Base-by-base conservation (phyloP, 2,113 vertebrate species). In the Todiramphus saurophagus region DNA sequence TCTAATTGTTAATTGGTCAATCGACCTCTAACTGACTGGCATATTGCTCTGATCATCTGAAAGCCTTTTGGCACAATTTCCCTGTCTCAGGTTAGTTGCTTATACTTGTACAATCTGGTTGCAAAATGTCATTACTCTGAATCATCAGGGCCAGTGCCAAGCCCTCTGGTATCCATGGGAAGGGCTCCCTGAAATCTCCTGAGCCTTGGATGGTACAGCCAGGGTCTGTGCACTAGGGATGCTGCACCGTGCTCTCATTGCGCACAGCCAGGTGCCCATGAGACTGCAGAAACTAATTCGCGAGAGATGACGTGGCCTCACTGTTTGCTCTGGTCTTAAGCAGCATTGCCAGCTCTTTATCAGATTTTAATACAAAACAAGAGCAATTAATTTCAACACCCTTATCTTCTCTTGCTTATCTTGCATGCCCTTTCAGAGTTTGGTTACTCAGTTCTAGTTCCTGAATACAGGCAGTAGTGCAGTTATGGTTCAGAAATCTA, bases 381-480 rank as follows among this genome's bases (percentile, higher is more conserved):
- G 89, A 82, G 87, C 95, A 96, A 93, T 96, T 97, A 83, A 97
- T 97, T 97, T 97, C 87, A 81, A 7, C 4, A 2, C 74, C 90
- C 56, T 86, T 84, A 35, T 96, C 95, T 83, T 94, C 96, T 94
- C 97, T 96, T 2, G 1, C 11, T 2, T 64, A 97, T 97, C 96
- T 94, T 74, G 88, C 56, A 74, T 94, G 90, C 67, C 87, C 68
- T 93, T 90, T 96, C 90, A 10, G 95, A 84, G 91, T 72, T 41
- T 21, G 19, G 63, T 75, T 89, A 94, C 93, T 84, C 17, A 28
- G 80, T 95, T 90, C 83, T 78, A 28, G 72, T 68, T 91, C 81
- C 93, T 46, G 28, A 53, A 23, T 1, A 10, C 4, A 2, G 12
- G 89, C 55, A 64, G 88, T n/a, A 83, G 46, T 2, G 0, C 41